Evolutionary conservation across 2,888 invertebrate species (phyloP).

Genomic region (Mellilla xanthometata): DNA sequence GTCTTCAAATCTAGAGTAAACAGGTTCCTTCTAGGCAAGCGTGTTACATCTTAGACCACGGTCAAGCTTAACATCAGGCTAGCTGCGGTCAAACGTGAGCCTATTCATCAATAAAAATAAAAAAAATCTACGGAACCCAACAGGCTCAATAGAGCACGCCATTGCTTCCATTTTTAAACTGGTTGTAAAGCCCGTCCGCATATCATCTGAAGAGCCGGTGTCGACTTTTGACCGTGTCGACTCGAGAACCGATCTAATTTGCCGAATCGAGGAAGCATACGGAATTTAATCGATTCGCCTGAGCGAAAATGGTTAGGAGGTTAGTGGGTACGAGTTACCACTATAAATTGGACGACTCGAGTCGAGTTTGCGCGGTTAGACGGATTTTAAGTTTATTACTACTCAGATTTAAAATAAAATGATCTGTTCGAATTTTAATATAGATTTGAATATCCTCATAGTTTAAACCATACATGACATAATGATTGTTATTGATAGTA

Average conservation of each 20-base stretch:
- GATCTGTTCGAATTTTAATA: too few species aligned
- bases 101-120: too few species aligned
- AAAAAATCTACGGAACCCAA: constrained; percentile 57
- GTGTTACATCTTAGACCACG: too few species aligned
- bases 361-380: constrained; percentile 19
- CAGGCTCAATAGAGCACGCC: constrained; percentile 21
- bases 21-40: too few species aligned
- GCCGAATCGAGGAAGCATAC: constrained; percentile 75
- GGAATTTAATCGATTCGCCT: constrained; percentile 70
- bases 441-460: too few species aligned
- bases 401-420: background rate
- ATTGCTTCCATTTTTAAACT: constrained; percentile 60
- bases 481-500: too few species aligned
- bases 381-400: constrained; percentile 14
- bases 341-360: constrained; percentile 28
- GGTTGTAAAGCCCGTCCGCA: constrained; percentile 63
- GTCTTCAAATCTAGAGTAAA: too few species aligned
- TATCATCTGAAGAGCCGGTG: constrained; percentile 62
- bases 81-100: too few species aligned
- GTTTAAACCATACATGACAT: too few species aligned
- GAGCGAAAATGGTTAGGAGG: constrained; percentile 36
- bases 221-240: constrained; percentile 79
- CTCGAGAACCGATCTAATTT: constrained; percentile 79
- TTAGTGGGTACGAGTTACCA: constrained; percentile 24
- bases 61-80: too few species aligned